A percentile compares a stretch with the other conserved stretches of the same genome.
Evolutionary conservation across 2,888 invertebrate species (phyloP).

Genomic region (Nephrotoma flavescens): DNA sequence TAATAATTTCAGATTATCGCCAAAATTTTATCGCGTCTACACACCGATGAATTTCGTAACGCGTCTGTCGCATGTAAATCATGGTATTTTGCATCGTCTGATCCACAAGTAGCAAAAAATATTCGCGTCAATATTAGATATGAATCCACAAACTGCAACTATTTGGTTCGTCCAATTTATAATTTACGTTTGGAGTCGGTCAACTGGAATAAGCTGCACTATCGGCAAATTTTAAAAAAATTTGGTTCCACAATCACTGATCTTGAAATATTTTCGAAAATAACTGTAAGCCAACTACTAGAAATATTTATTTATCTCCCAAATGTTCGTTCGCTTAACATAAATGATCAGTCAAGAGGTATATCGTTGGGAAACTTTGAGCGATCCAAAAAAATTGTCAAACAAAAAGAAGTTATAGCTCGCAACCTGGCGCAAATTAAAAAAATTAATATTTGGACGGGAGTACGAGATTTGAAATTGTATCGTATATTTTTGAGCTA

Average conservation of each 20-base stretch:
- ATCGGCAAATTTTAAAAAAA: background rate
- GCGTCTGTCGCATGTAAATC: background rate
- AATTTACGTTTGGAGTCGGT: background rate
- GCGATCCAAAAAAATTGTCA: background rate
- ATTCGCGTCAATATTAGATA: background rate
- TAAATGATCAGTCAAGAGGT: background rate
- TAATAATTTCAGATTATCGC: background rate
- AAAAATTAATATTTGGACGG: background rate
- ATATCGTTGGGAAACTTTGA: background rate
- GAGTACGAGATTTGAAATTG: background rate
- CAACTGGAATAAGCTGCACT: background rate
- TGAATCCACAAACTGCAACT: background rate
- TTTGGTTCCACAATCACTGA: background rate
- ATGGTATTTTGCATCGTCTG: background rate
- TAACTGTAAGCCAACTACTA: background rate
- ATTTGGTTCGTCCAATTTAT: background rate
- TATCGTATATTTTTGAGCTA: background rate
- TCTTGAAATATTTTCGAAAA: background rate
- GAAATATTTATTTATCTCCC: background rate
- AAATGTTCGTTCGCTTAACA: background rate
- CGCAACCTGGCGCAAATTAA: background rate
- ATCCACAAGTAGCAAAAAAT: background rate
- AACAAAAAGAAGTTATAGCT: background rate
- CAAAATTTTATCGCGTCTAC: background rate
- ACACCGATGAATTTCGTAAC: background rate